Percentiles rank a stretch among this genome's conserved stretches.
Conservation (phyloP, 2,113 vertebrate species). For the Protobothrops flavoviridis region DNA sequence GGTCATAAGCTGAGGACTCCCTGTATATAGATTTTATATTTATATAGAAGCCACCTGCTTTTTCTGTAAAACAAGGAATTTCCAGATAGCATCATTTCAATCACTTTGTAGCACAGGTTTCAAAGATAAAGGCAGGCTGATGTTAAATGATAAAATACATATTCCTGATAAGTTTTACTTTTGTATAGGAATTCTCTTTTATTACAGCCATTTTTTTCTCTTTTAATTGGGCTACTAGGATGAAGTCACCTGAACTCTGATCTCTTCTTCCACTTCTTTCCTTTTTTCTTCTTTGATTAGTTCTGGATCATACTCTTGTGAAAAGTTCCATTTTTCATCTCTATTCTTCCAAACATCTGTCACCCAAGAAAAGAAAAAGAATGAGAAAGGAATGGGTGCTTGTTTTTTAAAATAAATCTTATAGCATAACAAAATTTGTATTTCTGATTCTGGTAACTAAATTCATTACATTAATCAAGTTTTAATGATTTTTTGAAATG, state of each 20-base stretch:
- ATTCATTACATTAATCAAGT: not conserved
- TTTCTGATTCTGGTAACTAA: conserved; percentile 5
- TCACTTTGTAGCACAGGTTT: not conserved
- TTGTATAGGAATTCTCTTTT: not conserved
- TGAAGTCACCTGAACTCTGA: conserved; percentile 78
- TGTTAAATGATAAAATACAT: not conserved
- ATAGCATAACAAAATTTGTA: not conserved
- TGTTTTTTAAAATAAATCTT: conserved; percentile 8
- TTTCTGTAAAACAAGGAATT: not conserved
- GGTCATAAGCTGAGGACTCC: no score
- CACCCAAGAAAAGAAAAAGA: conserved; percentile 29
- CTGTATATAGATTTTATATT: not conserved
- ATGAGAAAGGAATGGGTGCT: not conserved
- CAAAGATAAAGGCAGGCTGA: not conserved
- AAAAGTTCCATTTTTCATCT: conserved; percentile 73
- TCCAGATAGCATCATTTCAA: not conserved
- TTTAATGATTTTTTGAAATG: conserved; percentile 25
- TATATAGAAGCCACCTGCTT: not conserved
- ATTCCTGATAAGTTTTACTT: conserved; percentile 3
- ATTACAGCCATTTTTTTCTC: not conserved
- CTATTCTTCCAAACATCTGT: conserved; percentile 78
- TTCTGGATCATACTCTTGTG: conserved; percentile 75
- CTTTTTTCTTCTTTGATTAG: conserved; percentile 77
- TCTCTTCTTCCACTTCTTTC: conserved; percentile 78
- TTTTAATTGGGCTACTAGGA: not conserved